Evolutionary conservation across 2,113 vertebrate genomes (phyloP).

Genomic region (Gnathonemus echidnorhynchus): DNA sequence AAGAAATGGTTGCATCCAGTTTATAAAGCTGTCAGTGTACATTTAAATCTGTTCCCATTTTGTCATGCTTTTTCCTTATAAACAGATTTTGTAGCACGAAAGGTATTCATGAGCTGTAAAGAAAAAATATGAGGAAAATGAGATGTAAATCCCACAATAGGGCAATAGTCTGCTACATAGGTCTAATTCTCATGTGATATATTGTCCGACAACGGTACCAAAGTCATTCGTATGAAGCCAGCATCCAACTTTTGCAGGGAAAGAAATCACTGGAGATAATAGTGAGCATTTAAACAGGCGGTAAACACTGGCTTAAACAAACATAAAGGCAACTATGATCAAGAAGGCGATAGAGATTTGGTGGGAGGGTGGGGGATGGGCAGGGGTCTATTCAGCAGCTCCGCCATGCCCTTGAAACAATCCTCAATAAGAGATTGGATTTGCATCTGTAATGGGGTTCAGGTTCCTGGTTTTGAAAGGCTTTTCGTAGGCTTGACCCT

Average conservation of each 20-base stretch:
- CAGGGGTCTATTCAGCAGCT: constrained; percentile 62
- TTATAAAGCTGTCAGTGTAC: constrained; percentile 90
- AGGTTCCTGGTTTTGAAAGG: constrained; percentile 77
- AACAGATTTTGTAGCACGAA: constrained; percentile 74
- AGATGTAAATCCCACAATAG: constrained; percentile 92
- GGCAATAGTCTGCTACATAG: constrained; percentile 67
- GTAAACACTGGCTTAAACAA: constrained; percentile 72
- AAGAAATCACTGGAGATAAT: constrained; percentile 82
- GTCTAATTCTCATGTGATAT: constrained; percentile 78
- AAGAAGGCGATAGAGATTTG: constrained; percentile 44
- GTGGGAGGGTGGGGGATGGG: constrained; percentile 2
- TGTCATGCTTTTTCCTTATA: constrained; percentile 64
- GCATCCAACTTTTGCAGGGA: constrained; percentile 84
- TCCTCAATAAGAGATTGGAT: constrained; percentile 82
- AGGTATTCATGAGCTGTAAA: constrained; percentile 70
- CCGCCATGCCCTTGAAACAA: constrained; percentile 66
- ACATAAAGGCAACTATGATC: constrained; percentile 61
- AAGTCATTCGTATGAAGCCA: constrained; percentile 83
- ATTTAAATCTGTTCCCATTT: constrained; percentile 96
- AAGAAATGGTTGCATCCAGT: constrained; percentile 69
- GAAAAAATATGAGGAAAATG: constrained; percentile 67
- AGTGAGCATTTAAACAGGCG: constrained; percentile 73
- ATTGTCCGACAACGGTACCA: constrained; percentile 84
- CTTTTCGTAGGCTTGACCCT: constrained; percentile 76
- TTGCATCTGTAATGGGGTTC: constrained; percentile 90